Evolutionary conservation across 2,888 invertebrate species (phyloP).

Genomic region (Tetrapedia diversipes): DNA sequence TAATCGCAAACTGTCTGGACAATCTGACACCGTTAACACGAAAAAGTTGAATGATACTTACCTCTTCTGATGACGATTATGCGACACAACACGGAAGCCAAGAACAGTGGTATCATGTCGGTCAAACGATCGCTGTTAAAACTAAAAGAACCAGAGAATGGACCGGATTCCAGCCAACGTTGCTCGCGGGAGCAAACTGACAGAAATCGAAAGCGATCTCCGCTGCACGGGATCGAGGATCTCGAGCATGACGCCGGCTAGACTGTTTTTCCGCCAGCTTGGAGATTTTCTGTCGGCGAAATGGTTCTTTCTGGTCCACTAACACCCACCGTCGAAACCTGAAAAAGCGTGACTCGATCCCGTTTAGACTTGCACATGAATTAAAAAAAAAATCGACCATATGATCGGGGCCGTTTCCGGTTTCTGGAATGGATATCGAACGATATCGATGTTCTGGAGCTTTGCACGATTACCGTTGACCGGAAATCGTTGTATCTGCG

Average conservation of each 20-base stretch:
- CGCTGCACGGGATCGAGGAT: conserved; percentile 11
- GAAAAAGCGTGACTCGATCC: background rate
- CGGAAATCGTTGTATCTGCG: no score
- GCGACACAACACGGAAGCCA: conserved; percentile 76
- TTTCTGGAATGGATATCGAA: no score
- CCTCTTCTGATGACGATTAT: conserved; percentile 75
- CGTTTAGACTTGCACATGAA: background rate
- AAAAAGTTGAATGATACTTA: conserved; percentile 44
- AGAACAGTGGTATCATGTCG: conserved; percentile 70
- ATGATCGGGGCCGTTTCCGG: no score
- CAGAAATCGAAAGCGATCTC: conserved; percentile 65
- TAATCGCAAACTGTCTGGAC: no score
- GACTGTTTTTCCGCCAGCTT: conserved; percentile 13
- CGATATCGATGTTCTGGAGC: no score
- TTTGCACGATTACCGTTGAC: no score
- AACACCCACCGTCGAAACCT: no score
- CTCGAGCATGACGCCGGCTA: conserved; percentile 50
- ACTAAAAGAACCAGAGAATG: background rate
- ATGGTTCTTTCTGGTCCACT: background rate
- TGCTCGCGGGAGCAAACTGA: conserved; percentile 73
- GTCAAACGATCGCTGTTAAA: no score
- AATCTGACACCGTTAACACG: no score
- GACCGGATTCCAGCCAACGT: conserved; percentile 22
- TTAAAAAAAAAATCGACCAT: background rate
- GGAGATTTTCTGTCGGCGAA: conserved; percentile 8